Evolutionary conservation across 1,140 invertebrate species (phyloP), one percentile per base, ranked within the genome.

Genomic region (Heliconius hermathena): DNA sequence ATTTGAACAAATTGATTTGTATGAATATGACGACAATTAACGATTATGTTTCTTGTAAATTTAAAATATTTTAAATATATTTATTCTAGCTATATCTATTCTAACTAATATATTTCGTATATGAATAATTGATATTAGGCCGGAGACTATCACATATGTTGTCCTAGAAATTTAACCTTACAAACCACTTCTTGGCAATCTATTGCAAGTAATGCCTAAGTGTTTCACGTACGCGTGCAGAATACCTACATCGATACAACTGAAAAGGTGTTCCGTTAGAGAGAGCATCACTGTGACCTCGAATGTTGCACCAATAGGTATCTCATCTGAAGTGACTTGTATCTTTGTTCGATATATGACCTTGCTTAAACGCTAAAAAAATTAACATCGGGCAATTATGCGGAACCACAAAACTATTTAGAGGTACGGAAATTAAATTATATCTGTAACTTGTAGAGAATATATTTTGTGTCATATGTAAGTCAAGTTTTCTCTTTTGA

Each of bases 401-500:
- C 46, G 9, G 46, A 46, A 0, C 13, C 3, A 46, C 3, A 4
- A 46, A 41, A 46, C 11, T 13, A 3, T 46, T 46, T 46, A 46
- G 0, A 46, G 11, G 4, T 16, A 46, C 13, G 41, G 16, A 16
- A 46, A 16, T 46, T 46, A 46, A 5, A 46, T 46, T 46, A 46
- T 16, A 46, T 46, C 41, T 46, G 54, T 72, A 46, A 75, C 6
- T 52, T 20, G 49, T 57, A 57, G n/a, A 57, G 6, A 11, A 2
- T 57, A 22, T 57, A 8, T 83, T 80, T 85, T 82, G 80, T 85
- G 85, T 82, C 81, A 80, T 76, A 86, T 89, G 88, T 86, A 84
- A 88, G 76, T 82, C 82, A 86, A 84, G 87, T 89, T 89, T 90
- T 92, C 91, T 91, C 89, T 89, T 91, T 90, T 86, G 84, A 89